Base-by-base conservation (phyloP, 1,140 invertebrate species). In the Trichomalopsis sarcophagae region DNA sequence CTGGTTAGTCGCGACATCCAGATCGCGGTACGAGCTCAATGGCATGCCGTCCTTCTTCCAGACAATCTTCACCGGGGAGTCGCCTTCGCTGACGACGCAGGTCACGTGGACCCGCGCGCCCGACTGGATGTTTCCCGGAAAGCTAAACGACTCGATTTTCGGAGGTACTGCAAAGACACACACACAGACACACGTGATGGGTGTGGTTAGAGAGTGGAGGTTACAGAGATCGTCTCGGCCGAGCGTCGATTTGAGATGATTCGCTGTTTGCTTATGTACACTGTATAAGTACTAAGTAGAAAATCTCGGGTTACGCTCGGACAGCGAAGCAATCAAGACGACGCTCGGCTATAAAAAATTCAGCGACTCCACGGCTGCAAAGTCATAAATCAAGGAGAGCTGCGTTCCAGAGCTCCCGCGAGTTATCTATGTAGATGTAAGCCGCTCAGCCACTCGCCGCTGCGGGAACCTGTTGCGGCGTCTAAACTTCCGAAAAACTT, bases 71-170 rank as follows among this genome's bases (percentile, higher is more conserved):
- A 97, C 91, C 36, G 96, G 96, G 73, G 94, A 92, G 91, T 97
- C 96, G 36, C 96, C 96, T 89, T 95, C 94, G 89, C 94, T 95
- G 33, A 96, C 95, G 6, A 94, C 94, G 91, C 96, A 97, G 33
- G 95, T 95, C 55, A 96, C 94, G 87, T 94, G 93, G 23, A 94
- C 92, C 81, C 94, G 89, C 27, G 93, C 91, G 10, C 94, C 94
- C 87, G 93, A 93, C 85, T 94, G 93, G 86, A 95, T 93, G 89
- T 94, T 93, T 81, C 89, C 90, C 44, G 94, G 94, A 89, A 95
- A 95, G 89, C 91, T 94, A 92, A 95, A 95, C 85, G 94, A 93
- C 91, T 93, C 92, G 88, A 95, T 94, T 92, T 94, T 94, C 86
- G 95, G 95, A 81, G 95, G 94, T 87, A 95, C 95, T 95, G 93